Evolutionary conservation across 2,797 vertebrate species (phyloP), one percentile per base, ranked within the genome.

Genomic region (Oreonectes daqikongensis): DNA sequence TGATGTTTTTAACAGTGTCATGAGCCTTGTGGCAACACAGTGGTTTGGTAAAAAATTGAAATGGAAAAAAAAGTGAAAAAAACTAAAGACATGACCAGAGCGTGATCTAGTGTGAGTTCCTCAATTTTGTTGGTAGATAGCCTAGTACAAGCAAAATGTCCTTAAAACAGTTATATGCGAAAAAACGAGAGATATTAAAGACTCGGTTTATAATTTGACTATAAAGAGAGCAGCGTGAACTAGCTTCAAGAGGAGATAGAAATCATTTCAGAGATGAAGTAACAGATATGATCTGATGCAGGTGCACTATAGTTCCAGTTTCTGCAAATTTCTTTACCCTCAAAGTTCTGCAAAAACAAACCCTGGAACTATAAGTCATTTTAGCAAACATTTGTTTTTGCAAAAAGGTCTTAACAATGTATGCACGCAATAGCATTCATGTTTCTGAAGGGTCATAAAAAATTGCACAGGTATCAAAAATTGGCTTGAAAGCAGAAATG

Each of bases 51-150:
- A 64, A 44, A 73, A 38, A 69, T 55, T 38, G 8, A 55, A 66
- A 74, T 32, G 42, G 55, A 68, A 66, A 60, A 30, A 30, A 68
- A 24, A 40, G 53, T 18, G 26, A 15, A 44, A 64, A 60, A 70
- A 78, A 77, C 38, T 64, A 70, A 55, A 44, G 69, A 55, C 69
- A 63, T 40, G 53, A 46, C 57, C 9, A 3, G 2, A 53, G 53
- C 20, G 59, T 77, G 67, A 72, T 77, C 38, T 28, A 53, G 59
- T 1, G n/a, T 32, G 20, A 55, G 71, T 83, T 83, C 82, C 82
- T 80, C 71, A 66, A 28, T 75, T 30, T 46, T 42, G 4, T 53
- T 30, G 24, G 8, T 26, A 24, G 38, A n/a, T n/a, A n/a, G n/a
- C n/a, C 42, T 2, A 0, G 7, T 1, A 63, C 42, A 63, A 20